Evolutionary conservation across 2,888 invertebrate species (phyloP), one percentile per base, ranked within the genome.

Genomic region (Latrodectus elegans): DNA sequence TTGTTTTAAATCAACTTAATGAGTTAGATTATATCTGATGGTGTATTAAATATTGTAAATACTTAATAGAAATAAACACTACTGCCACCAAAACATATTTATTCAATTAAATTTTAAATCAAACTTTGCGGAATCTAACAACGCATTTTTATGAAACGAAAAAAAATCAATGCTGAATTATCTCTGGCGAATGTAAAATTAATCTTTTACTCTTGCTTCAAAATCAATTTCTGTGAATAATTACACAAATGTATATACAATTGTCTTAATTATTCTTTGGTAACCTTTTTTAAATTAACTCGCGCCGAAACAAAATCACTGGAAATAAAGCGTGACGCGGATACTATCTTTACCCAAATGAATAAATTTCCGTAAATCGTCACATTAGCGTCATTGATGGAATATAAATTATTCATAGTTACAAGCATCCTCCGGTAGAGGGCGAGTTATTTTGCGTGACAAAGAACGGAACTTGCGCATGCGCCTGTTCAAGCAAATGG

Each of bases 321-420:
- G 60, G 14, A 15, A n/a, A n/a, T n/a, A n/a, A 12, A 60, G 14
- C 12, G 60, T n/a, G n/a, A 12, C 60, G 60, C 12, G 14, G 12
- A 60, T 60, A 60, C n/a, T 60, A 60, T 60, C 64, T 71, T 22
- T 64, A 52, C 78, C n/a, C 71, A 79, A 17, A 22, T 65, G 80
- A 80, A 80, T 80, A 80, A 80, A 80, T 80, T 80, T 80, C 80
- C 80, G 72, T 80, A 80, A 80, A 80, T 80, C 80, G 80, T 80
- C 80, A 80, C 80, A 80, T 80, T 80, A 80, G 60, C 73, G 72
- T 80, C 80, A 80, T 72, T 80, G 80, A 73, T 65, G 73, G 49
- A 60, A 52, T 80, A 80, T 80, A 80, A 80, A 80, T 80, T 73
- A 80, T 80, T 80, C 80, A 80, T 80, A n/a, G 71, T 80, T 80